Base-by-base conservation (phyloP, 2,113 vertebrate species). In the Forbesichthys papilliferus region DNA sequence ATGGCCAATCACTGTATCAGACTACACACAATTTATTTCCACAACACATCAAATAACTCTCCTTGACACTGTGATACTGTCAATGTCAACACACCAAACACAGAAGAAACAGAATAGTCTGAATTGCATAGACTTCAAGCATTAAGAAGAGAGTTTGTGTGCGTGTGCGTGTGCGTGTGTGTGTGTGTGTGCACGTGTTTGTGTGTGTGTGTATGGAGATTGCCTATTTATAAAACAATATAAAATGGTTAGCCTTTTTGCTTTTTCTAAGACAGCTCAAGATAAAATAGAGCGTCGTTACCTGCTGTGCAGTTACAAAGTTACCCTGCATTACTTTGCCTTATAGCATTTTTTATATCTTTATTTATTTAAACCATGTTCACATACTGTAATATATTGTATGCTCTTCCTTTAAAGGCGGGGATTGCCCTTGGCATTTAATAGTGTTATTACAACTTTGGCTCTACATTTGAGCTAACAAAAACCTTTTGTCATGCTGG, bases 351-450 rank as follows among this genome's bases (percentile, higher is more conserved):
- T 57, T 13, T 53, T 71, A 66, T 52, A 20, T 66, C 33, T 27
- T 42, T 60, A 70, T 85, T 85, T 84, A 75, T 79, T 82, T 73
- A 42, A 42, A 7, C 36, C 36, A 42, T 42, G 7, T 42, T 8
- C 36, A 3, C 36, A 42, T 8, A 42, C 27, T 27, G 27, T 42
- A 42, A 1, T 42, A 42, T 42, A 42, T 42, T 0, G 36, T 42
- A 42, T 6, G 36, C 36, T 42, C 36, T 42, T 42, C 5, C 36
- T 42, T 0, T 42, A 42, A 7, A 42, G 36, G 5, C 7, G 6
- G 36, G 7, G 36, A 6, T 42, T 42, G 36, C 36, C 36, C 36
- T 42, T 42, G 36, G 36, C 5, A 0, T 6, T 42, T 8, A 42
- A 42, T 42, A 42, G 36, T 42, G 36, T 42, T 42, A 42, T 42